These are phyloP conservation scores for Calosoma granatense DNA, from an alignment of 1,140 invertebrate species.

Conservation along the genomic window DNA sequence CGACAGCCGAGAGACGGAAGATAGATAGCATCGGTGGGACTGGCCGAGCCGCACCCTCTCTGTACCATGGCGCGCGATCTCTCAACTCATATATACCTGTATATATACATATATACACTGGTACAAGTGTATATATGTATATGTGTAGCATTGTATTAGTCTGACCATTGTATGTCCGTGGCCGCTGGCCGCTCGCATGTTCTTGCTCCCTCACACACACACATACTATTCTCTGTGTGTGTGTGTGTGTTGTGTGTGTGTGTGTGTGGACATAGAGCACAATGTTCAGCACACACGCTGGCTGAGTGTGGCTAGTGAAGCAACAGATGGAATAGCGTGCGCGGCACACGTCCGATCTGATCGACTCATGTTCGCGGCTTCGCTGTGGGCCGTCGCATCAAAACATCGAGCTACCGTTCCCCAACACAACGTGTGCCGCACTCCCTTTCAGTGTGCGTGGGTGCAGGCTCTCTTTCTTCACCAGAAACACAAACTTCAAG, in stretches of 20 bases:
- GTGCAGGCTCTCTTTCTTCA: too few relatives aligned
- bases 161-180: background rate
- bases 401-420: background rate
- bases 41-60: slow-evolving; percentile 23
- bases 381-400: background rate
- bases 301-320: background rate
- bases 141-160: background rate
- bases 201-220: background rate
- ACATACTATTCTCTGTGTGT: background rate
- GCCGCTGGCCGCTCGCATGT: background rate
- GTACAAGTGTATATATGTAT: background rate
- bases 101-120: slow-evolving; percentile 18
- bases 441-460: too few relatives aligned
- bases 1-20: slow-evolving; percentile 20
- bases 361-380: too few relatives aligned
- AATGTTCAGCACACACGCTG: background rate
- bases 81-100: slow-evolving; percentile 18
- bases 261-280: background rate
- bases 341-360: too few relatives aligned
- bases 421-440: background rate
- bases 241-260: background rate
- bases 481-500: too few relatives aligned
- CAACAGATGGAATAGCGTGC: too few relatives aligned
- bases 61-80: too few relatives aligned
- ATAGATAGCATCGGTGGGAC: slow-evolving; percentile 26